Conservation (phyloP, 2,888 invertebrate species). For the Acrobeloides nanus region DNA sequence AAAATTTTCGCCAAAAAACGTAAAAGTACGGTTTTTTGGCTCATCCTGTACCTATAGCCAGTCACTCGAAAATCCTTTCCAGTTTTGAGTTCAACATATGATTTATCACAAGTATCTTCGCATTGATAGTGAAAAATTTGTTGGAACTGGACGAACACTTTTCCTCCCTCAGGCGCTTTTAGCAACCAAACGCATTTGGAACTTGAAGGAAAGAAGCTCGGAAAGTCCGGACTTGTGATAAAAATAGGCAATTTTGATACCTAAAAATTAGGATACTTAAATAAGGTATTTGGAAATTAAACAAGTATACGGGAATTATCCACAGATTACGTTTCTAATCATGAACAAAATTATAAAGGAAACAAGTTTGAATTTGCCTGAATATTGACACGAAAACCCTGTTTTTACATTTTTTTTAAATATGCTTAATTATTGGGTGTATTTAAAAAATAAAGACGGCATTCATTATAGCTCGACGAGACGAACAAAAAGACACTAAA, state of each 20-base stretch:
- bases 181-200: constrained; percentile 48
- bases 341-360: background rate
- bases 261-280: constrained; percentile 11
- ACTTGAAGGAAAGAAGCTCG: constrained; percentile 30
- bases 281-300: no score
- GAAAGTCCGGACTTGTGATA: constrained; percentile 36
- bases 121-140: constrained; percentile 45
- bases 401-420: no score
- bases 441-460: no score
- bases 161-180: constrained; percentile 24
- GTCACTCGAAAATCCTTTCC: constrained; percentile 42
- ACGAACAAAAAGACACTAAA: no score
- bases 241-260: constrained; percentile 12
- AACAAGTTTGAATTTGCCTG: background rate
- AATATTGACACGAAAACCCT: background rate
- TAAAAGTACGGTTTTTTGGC: no score
- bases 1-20: no score
- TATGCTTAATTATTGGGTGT: no score
- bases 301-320: no score
- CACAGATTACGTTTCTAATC: no score
- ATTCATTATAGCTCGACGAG: no score
- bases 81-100: constrained; percentile 49
- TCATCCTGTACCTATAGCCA: constrained; percentile 45
- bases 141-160: constrained; percentile 38
- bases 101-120: constrained; percentile 50